phyloP scores from a whole-genome alignment of 2,888 invertebrate genomes.

The Gortyna flavago region DNA sequence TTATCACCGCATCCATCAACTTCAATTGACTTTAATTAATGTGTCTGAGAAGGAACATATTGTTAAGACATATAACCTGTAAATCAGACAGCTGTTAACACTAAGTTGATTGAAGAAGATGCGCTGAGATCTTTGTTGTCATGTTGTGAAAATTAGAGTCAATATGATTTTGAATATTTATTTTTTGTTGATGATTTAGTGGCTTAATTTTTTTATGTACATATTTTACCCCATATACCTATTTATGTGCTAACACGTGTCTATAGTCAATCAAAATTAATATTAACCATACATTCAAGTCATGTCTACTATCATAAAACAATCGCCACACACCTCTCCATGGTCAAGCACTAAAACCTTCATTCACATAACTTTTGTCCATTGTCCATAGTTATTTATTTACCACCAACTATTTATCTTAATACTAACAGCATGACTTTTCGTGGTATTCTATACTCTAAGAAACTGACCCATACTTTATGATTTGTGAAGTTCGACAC shows the following conservation, averaged over 20 bases:
- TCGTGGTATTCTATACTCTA: constrained; percentile 48
- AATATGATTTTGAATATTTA: constrained; percentile 14
- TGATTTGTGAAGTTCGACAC: constrained; percentile 51
- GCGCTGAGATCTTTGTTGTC: constrained; percentile 33
- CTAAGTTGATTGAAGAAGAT: constrained; percentile 46
- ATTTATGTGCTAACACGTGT: constrained; percentile 47
- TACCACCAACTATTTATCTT: constrained; percentile 48
- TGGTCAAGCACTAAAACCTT: constrained; percentile 30
- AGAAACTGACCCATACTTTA: constrained; percentile 67
- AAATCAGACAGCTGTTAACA: constrained; percentile 47
- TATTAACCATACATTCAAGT: constrained; percentile 35
- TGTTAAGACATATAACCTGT: constrained; percentile 38
- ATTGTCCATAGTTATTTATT: constrained; percentile 41
- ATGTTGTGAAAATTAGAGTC: constrained; percentile 25
- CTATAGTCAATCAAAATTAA: constrained; percentile 35
- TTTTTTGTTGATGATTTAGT: constrained; percentile 38
- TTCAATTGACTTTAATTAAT: constrained; percentile 61
- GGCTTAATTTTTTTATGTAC: constrained; percentile 42
- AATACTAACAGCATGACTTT: constrained; percentile 63
- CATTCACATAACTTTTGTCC: constrained; percentile 42
- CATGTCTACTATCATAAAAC: constrained; percentile 32
- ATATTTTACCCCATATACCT: constrained; percentile 30
- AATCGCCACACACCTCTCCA: constrained; percentile 29
- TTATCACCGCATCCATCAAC: constrained; percentile 32
- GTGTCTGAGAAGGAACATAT: constrained; percentile 22